Conservation (phyloP, 2,888 invertebrate genomes). For the Neoascia interrupta region DNA sequence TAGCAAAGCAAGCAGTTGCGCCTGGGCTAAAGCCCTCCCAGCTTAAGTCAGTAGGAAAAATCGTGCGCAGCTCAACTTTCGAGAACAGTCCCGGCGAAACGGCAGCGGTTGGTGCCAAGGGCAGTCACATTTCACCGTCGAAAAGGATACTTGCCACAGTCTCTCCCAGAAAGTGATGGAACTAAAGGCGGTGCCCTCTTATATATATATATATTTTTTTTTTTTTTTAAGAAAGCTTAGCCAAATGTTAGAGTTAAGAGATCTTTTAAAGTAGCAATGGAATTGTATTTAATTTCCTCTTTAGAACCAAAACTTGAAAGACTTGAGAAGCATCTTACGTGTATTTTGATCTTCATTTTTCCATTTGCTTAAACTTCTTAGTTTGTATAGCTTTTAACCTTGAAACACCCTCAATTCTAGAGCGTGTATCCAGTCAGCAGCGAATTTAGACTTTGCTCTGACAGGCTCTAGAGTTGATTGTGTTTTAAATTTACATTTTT, state of each 20-base stretch:
- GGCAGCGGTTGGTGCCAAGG: conserved; percentile 28
- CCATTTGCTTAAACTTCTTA: not conserved
- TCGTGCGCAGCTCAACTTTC: conserved; percentile 79
- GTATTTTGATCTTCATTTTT: not conserved
- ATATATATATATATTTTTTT: conserved; percentile 17
- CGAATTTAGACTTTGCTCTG: too few species aligned
- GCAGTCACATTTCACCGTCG: conserved; percentile 46
- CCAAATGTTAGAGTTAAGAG: conserved; percentile 66
- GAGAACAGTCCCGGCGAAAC: conserved; percentile 74
- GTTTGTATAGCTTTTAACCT: too few species aligned
- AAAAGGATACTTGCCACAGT: conserved; percentile 57
- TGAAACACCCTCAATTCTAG: too few species aligned
- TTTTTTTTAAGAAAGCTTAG: conserved; percentile 55
- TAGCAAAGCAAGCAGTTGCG: conserved; percentile 13
- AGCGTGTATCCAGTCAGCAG: too few species aligned
- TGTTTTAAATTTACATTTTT: conserved; percentile 20
- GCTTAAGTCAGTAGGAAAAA: conserved; percentile 49
- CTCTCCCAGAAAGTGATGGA: conserved; percentile 43
- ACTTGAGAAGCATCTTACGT: conserved; percentile 60
- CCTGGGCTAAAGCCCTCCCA: conserved; percentile 31
- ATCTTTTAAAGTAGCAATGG: conserved; percentile 58
- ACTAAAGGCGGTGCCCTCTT: not conserved
- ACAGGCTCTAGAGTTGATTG: conserved; percentile 19
- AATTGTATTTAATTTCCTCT: conserved; percentile 54
- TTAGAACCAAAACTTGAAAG: conserved; percentile 65